Evolutionary conservation across 2,888 invertebrate species (phyloP).

Genomic region (Leptinotarsa juncta): DNA sequence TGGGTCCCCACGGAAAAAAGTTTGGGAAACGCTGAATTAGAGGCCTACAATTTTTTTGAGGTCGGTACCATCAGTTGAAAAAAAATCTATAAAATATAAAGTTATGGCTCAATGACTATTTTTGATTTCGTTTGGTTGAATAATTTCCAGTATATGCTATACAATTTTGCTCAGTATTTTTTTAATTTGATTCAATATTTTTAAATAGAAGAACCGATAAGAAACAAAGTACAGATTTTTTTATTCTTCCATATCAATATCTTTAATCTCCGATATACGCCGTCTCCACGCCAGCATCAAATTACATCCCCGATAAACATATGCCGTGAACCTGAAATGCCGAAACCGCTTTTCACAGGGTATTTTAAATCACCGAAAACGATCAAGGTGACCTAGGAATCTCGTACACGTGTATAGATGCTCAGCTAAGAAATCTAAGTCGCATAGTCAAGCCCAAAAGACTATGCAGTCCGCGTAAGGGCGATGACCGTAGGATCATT

Average conservation of each 20-base stretch:
- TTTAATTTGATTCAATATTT: no score
- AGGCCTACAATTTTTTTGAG: no score
- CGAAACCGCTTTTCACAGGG: slow-evolving; percentile 7
- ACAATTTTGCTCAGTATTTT: no score
- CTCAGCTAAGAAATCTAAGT: slow-evolving; percentile 51
- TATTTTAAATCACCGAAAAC: slow-evolving; percentile 25
- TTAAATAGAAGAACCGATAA: no score
- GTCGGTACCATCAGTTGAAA: no score
- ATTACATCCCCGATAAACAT: slow-evolving; percentile 11
- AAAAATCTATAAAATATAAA: no score
- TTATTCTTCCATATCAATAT: not conserved
- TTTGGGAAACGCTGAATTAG: no score
- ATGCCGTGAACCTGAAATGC: not conserved
- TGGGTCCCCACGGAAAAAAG: no score
- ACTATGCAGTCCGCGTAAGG: slow-evolving; percentile 61
- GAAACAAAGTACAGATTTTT: no score
- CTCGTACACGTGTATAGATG: slow-evolving; percentile 49
- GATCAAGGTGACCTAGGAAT: slow-evolving; percentile 35
- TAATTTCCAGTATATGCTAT: no score
- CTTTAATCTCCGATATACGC: not conserved
- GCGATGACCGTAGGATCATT: slow-evolving; percentile 64
- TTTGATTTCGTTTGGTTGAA: no score
- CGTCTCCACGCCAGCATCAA: not conserved
- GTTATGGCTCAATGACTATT: no score
- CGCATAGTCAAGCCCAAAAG: slow-evolving; percentile 57